Percentiles rank a stretch among this genome's conserved stretches.
Conservation (phyloP, 1,140 invertebrate species). For the Panagrolaimus sp. region DNA sequence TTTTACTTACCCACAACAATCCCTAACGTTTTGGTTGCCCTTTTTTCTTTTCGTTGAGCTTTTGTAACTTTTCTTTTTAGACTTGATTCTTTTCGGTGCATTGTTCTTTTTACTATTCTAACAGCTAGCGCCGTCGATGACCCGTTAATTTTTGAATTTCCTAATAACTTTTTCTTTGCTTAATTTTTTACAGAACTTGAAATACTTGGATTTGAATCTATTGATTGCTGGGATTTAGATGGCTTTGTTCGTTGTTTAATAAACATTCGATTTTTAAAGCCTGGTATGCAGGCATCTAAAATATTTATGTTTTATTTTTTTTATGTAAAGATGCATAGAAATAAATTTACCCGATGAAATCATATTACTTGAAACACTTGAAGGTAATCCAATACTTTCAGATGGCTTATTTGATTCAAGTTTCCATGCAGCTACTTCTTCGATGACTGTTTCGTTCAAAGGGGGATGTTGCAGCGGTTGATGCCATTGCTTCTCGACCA, state of each 20-base stretch:
- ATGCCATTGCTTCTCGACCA: constrained; percentile 11
- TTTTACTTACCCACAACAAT: constrained; percentile 86
- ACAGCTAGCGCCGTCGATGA: constrained; percentile 33
- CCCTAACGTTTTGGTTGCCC: constrained; percentile 97
- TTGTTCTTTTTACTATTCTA: constrained; percentile 41
- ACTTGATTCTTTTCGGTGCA: constrained; percentile 42
- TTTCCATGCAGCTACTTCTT: constrained; percentile 17
- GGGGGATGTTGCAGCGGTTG: constrained; percentile 11
- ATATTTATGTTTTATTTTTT: neutral
- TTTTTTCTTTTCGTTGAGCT: constrained; percentile 68
- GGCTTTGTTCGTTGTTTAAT: neutral
- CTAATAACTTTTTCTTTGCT: neutral
- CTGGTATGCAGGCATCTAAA: neutral
- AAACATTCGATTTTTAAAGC: neutral
- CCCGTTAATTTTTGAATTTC: constrained; percentile 27
- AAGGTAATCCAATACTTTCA: neutral
- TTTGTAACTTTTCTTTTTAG: constrained; percentile 52
- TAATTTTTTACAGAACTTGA: neutral
- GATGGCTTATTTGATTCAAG: neutral
- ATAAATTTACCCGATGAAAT: neutral
- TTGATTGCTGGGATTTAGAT: neutral
- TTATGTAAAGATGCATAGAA: no score
- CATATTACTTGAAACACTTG: neutral
- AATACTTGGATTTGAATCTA: neutral
- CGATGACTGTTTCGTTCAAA: neutral